These are phyloP conservation scores for Neuroterus valhalla DNA, from an alignment of 1,140 invertebrate species.

Conservation along the genomic window DNA sequence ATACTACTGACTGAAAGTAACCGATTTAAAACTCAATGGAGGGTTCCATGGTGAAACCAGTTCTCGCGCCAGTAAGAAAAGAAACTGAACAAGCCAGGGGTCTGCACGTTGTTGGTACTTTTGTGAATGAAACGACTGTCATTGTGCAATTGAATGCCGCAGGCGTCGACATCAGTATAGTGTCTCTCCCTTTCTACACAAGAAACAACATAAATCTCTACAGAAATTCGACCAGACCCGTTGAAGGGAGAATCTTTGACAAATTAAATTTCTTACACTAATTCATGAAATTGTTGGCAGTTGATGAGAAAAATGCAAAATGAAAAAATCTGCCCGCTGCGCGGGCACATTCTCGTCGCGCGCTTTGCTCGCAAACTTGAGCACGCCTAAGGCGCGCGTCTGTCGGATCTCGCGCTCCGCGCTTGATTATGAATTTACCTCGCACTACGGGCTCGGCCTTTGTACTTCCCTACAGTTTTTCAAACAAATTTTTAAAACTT, in stretches of 20 bases:
- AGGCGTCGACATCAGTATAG: neutral
- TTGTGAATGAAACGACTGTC: slow-evolving; percentile 58
- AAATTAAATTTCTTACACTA: neutral
- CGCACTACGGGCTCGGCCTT: too few species aligned
- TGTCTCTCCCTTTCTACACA: neutral
- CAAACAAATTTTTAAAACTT: too few species aligned
- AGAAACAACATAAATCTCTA: neutral
- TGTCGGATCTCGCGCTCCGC: too few species aligned
- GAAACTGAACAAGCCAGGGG: slow-evolving; percentile 35
- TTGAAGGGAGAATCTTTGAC: neutral
- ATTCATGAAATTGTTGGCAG: too few species aligned
- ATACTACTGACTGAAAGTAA: slow-evolving; percentile 50
- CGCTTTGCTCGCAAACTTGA: too few species aligned
- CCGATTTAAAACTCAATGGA: slow-evolving; percentile 60
- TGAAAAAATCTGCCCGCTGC: too few species aligned
- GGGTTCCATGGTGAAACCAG: slow-evolving; percentile 56
- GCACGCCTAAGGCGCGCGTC: too few species aligned
- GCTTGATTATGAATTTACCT: too few species aligned
- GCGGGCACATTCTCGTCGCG: too few species aligned
- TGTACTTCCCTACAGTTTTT: too few species aligned
- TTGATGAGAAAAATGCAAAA: too few species aligned
- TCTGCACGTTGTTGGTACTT: slow-evolving; percentile 45
- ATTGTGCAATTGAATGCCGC: slow-evolving; percentile 37
- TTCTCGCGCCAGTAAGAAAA: slow-evolving; percentile 55
- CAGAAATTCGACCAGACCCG: neutral